A percentile compares a stretch with the other conserved stretches of the same genome.
phyloP scores from a whole-genome alignment of 1,140 invertebrate genomes.

The Aphidius ervi region DNA sequence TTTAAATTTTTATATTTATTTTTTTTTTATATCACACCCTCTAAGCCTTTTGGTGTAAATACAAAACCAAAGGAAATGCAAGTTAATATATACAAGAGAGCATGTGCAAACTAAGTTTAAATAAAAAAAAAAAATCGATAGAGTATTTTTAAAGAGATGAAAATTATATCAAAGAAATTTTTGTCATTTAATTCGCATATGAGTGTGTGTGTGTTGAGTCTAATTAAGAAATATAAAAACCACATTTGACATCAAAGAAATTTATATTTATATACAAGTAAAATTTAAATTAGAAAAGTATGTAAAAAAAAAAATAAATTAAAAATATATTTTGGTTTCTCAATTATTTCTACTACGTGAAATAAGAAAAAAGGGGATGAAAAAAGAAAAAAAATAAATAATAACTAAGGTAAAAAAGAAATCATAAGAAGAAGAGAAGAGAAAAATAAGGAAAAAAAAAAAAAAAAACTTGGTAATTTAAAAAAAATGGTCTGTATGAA shows the following conservation, averaged over 20 bases:
- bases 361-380: conserved; percentile 4
- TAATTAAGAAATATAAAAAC: conserved; percentile 30
- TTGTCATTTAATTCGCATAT: not conserved
- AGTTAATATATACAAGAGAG: not conserved
- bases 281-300: not conserved
- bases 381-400: not conserved
- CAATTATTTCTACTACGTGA: conserved; percentile 3
- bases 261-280: not conserved
- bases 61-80: conserved; percentile 1
- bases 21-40: not conserved
- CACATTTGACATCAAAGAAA: conserved; percentile 26
- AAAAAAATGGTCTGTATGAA: conserved; percentile 17
- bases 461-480: conserved; percentile 3
- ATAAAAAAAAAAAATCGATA: not conserved
- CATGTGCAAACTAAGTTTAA: not conserved
- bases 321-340: conserved; percentile 10
- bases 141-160: conserved; percentile 3
- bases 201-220: conserved; percentile 23
- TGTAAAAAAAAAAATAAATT: not conserved
- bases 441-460: not conserved
- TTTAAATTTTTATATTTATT: not conserved
- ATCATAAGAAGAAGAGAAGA: not conserved
- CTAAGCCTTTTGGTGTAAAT: not conserved
- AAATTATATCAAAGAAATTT: conserved; percentile 10
- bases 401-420: no score